Conservation (phyloP, 2,113 vertebrate genomes). For the Macrotus californicus region DNA sequence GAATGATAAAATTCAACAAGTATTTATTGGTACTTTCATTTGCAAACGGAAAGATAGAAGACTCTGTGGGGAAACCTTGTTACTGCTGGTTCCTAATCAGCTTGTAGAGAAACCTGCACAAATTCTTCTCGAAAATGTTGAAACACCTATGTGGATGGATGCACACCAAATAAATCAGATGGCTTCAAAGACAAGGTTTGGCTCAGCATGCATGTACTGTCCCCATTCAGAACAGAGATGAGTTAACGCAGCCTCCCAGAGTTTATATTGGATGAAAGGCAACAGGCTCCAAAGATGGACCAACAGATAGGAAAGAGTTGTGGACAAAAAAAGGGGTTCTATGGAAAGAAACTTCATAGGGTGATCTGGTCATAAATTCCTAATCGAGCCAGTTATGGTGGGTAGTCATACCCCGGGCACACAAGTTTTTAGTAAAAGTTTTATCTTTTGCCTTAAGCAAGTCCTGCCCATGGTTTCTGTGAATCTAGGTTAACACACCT, state of each 20-base stretch:
- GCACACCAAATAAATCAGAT: background rate
- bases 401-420: background rate
- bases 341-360: background rate
- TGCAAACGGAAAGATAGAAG: slow-evolving; percentile 49
- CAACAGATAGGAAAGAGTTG: background rate
- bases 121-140: background rate
- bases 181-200: background rate
- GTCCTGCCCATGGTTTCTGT: background rate
- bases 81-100: background rate
- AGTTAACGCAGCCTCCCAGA: background rate
- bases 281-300: background rate
- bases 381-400: background rate
- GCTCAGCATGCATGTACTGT: background rate
- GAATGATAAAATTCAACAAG: slow-evolving; percentile 46
- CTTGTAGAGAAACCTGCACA: background rate
- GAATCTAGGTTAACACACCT: background rate
- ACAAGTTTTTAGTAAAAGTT: background rate
- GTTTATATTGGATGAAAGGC: background rate
- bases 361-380: background rate
- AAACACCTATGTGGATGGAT: background rate
- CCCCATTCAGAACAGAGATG: background rate
- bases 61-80: background rate
- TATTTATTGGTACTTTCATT: slow-evolving; percentile 52
- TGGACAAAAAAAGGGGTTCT: background rate
- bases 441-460: background rate